phyloP scores from a whole-genome alignment of 2,888 invertebrate genomes.

The Blastobasis lacticolella region DNA sequence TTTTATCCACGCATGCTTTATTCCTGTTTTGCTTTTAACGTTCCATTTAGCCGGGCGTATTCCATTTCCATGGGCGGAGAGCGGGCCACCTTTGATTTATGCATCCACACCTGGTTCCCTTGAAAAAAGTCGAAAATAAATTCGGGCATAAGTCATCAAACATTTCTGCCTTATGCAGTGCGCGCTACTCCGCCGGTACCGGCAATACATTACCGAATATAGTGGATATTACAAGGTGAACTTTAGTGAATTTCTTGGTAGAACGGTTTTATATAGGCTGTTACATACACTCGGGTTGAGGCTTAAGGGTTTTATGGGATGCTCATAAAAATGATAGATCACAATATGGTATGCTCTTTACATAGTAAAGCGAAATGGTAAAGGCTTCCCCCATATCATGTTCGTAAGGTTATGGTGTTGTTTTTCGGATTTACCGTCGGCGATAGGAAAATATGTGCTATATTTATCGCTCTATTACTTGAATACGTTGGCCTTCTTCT shows the following conservation, averaged over 20 bases:
- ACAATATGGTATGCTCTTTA: conserved; percentile 37
- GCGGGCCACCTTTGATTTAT: conserved; percentile 7
- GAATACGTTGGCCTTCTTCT: too few species aligned
- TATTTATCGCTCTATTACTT: too few species aligned
- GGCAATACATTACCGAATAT: conserved; percentile 33
- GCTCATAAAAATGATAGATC: conserved; percentile 69
- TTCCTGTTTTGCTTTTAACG: too few species aligned
- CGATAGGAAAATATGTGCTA: too few species aligned
- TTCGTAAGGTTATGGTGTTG: conserved; percentile 1
- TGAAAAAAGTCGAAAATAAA: conserved; percentile 10
- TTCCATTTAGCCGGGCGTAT: background rate
- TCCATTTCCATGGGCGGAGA: conserved; percentile 1
- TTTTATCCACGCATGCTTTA: too few species aligned
- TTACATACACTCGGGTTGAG: conserved; percentile 64
- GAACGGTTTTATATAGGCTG: conserved; percentile 63
- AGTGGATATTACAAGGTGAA: conserved; percentile 43
- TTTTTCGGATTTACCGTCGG: too few species aligned
- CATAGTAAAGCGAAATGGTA: conserved; percentile 21
- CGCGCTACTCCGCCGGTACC: conserved; percentile 10
- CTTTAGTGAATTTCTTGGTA: conserved; percentile 51
- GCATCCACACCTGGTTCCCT: conserved; percentile 8
- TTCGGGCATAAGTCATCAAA: conserved; percentile 9
- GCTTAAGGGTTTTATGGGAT: conserved; percentile 57
- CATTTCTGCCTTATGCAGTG: conserved; percentile 7
- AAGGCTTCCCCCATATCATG: conserved; percentile 16